A percentile compares a stretch with the other conserved stretches of the same genome.
phyloP scores from a whole-genome alignment of 2,113 vertebrate genomes.

The Calyptomena viridis region DNA sequence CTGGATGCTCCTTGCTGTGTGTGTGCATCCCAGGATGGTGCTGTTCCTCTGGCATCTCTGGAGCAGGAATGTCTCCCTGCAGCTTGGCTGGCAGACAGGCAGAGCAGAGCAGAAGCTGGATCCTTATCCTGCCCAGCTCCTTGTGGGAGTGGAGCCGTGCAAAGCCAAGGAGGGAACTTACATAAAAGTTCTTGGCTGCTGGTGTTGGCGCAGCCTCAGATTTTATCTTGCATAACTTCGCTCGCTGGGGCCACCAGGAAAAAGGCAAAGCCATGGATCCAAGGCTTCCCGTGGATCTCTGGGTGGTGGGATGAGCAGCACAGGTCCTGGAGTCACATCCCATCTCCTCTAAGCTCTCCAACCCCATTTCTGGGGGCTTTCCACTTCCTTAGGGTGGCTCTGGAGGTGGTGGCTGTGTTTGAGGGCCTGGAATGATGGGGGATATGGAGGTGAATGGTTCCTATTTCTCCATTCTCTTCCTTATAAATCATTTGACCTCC shows the following conservation, averaged over 20 bases:
- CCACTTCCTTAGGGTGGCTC: background rate
- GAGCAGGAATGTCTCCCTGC: background rate
- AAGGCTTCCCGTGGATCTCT: background rate
- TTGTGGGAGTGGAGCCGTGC: background rate
- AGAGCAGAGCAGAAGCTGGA: background rate
- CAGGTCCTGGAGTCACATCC: background rate
- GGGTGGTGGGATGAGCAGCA: background rate
- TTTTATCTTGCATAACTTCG: slow-evolving; percentile 23
- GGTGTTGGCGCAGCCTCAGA: background rate
- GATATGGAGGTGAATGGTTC: background rate
- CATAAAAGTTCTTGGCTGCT: slow-evolving; percentile 60
- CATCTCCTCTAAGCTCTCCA: background rate
- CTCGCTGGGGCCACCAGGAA: background rate
- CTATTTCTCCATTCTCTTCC: background rate
- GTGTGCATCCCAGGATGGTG: background rate
- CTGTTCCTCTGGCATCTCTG: background rate
- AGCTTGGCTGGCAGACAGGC: background rate
- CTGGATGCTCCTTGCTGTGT: background rate
- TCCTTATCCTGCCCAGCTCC: background rate
- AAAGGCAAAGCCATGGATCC: background rate
- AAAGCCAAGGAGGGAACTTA: slow-evolving; percentile 16
- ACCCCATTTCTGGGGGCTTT: background rate
- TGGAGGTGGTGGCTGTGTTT: fast-evolving
- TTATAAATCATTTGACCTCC: background rate
- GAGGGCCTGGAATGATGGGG: background rate